These are phyloP conservation scores for Sarcophaga rosellei DNA, from an alignment of 2,888 invertebrate species.

Conservation along the genomic window DNA sequence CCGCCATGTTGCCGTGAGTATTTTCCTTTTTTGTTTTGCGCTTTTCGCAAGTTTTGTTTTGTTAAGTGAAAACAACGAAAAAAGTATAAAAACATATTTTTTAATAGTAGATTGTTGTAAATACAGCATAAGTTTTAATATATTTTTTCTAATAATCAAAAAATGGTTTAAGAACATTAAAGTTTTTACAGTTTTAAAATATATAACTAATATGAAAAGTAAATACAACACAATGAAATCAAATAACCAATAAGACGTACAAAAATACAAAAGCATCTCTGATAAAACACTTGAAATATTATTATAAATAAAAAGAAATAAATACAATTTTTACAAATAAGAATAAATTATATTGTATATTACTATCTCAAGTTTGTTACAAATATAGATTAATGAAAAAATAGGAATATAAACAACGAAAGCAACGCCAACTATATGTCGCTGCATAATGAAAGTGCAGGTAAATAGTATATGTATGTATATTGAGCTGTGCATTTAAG, in stretches of 20 bases:
- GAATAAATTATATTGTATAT: neutral
- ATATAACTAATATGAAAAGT: neutral
- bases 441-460: constrained; percentile 6
- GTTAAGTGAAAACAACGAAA: constrained; percentile 58
- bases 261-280: neutral
- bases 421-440: neutral
- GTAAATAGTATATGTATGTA: neutral
- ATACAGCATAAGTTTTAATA: neutral
- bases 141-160: neutral
- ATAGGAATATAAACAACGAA: neutral
- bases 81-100: constrained; percentile 35
- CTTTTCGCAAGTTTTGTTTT: constrained; percentile 62
- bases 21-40: constrained; percentile 60
- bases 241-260: constrained; percentile 14
- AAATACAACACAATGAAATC: neutral
- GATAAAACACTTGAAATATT: neutral
- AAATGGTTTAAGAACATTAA: neutral
- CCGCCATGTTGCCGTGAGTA: constrained; percentile 58
- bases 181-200: neutral
- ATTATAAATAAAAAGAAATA: neutral
- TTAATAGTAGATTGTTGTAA: neutral
- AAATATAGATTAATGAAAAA: neutral
- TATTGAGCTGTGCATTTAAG: too few relatives aligned
- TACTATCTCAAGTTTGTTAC: neutral
- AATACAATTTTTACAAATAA: neutral